Evolutionary conservation across 2,113 vertebrate genomes (phyloP).

Genomic region (Myxocyprinus asiaticus): DNA sequence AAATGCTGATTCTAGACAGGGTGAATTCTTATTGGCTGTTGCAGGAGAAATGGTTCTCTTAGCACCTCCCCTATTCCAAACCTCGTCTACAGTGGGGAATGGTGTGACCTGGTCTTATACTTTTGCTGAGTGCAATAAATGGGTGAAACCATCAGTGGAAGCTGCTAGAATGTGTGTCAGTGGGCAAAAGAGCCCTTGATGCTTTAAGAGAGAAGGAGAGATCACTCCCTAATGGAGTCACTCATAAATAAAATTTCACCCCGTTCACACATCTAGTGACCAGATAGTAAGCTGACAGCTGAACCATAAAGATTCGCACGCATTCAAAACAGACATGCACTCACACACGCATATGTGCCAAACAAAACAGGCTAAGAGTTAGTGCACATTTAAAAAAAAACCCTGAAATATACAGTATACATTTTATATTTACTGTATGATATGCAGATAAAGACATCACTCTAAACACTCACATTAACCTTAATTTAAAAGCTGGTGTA

Average conservation of each 20-base stretch:
- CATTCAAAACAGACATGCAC: constrained; percentile 2
- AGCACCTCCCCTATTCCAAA: not conserved
- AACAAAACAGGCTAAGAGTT: too few species aligned
- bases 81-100: not conserved
- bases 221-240: constrained; percentile 40
- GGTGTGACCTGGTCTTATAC: constrained; percentile 13
- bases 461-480: too few species aligned
- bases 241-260: constrained; percentile 53
- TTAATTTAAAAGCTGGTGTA: too few species aligned
- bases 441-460: too few species aligned
- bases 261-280: constrained; percentile 22
- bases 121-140: constrained; percentile 1
- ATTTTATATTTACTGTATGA: too few species aligned
- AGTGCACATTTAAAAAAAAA: too few species aligned
- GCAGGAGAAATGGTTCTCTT: constrained; percentile 2
- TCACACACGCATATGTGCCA: not conserved
- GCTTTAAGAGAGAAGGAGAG: constrained; percentile 26
- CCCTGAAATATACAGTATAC: too few species aligned
- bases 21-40: constrained; percentile 7
- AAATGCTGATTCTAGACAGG: not conserved
- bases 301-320: constrained; percentile 24
- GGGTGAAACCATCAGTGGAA: constrained; percentile 5
- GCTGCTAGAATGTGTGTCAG: constrained; percentile 40
- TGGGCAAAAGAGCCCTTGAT: constrained; percentile 30
- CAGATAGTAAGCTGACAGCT: constrained; percentile 31